Percentiles rank a stretch among this genome's conserved stretches.
Conservation (phyloP, 2,797 vertebrate genomes). For the Euthynnus affinis region DNA sequence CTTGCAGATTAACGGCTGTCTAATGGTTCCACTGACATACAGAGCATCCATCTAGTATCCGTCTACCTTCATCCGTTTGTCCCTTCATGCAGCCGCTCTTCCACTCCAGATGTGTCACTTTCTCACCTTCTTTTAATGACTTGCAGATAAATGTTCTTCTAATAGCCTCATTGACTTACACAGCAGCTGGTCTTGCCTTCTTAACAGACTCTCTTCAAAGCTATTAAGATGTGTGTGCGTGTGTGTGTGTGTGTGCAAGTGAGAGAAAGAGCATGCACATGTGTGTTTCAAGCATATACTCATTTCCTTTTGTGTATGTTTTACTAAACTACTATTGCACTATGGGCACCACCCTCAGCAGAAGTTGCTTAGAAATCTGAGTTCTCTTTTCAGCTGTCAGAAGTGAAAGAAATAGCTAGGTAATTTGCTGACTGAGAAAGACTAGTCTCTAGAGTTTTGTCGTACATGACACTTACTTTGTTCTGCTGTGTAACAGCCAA, state of each 20-base stretch:
- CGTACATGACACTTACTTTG: constrained; percentile 43
- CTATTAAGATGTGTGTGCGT: constrained; percentile 38
- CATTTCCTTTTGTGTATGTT: constrained; percentile 19
- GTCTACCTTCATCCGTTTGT: constrained; percentile 53
- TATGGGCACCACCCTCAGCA: constrained; percentile 16
- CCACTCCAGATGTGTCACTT: constrained; percentile 71
- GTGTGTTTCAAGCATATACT: constrained; percentile 35
- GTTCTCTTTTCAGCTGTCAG: constrained; percentile 33
- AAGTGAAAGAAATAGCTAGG: constrained; percentile 24
- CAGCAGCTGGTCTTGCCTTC: constrained; percentile 69
- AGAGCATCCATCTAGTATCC: constrained; percentile 61
- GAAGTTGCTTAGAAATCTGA: constrained; percentile 31
- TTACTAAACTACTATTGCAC: constrained; percentile 28
- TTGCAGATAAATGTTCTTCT: constrained; percentile 73
- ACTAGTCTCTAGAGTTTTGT: constrained; percentile 49
- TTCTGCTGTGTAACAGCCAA: constrained; percentile 43
- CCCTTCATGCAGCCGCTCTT: constrained; percentile 54
- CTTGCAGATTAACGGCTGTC: constrained; percentile 64
- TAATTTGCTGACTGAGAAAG: constrained; percentile 46
- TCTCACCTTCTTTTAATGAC: constrained; percentile 76
- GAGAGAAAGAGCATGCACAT: not conserved
- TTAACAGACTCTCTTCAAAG: constrained; percentile 63
- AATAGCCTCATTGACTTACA: constrained; percentile 76
- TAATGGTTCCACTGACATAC: constrained; percentile 70
- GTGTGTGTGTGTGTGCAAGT: constrained; percentile 31